Conservation (phyloP, 2,888 invertebrate genomes). For the Drosophila limbata region DNA sequence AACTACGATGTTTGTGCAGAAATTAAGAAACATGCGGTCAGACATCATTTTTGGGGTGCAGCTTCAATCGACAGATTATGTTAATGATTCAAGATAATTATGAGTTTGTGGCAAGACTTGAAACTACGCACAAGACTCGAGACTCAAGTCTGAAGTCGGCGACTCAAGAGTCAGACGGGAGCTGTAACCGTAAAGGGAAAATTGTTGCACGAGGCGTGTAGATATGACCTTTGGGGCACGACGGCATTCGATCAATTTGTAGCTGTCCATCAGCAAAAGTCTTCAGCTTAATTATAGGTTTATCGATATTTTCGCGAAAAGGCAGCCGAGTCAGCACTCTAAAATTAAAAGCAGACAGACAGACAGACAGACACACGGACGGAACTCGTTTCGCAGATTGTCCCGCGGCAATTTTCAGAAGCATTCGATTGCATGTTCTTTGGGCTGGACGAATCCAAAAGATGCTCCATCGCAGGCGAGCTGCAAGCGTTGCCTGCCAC, state of each 20-base stretch:
- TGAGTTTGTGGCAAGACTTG: slow-evolving; percentile 51
- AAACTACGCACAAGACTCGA: slow-evolving; percentile 24
- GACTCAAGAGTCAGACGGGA: slow-evolving; percentile 52
- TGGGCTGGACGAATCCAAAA: slow-evolving; percentile 18
- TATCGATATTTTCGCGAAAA: slow-evolving; percentile 57
- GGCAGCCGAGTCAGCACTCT: slow-evolving; percentile 36
- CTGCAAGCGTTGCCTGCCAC: slow-evolving; percentile 73
- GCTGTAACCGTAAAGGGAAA: slow-evolving; percentile 61
- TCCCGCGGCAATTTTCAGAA: slow-evolving; percentile 80
- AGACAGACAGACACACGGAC: slow-evolving; percentile 7
- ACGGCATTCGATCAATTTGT: slow-evolving; percentile 78
- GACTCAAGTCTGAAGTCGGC: neutral
- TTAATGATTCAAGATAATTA: slow-evolving; percentile 72
- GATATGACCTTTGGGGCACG: slow-evolving; percentile 72
- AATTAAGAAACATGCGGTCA: slow-evolving; percentile 38
- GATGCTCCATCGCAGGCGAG: slow-evolving; percentile 14
- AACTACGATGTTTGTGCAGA: slow-evolving; percentile 22
- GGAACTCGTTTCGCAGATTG: slow-evolving; percentile 67
- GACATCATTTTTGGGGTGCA: slow-evolving; percentile 42
- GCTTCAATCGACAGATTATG: slow-evolving; percentile 71
- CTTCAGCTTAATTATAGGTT: slow-evolving; percentile 78
- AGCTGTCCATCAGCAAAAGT: slow-evolving; percentile 66
- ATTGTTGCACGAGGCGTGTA: slow-evolving; percentile 54
- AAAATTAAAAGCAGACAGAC: slow-evolving; percentile 57
- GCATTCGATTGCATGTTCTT: slow-evolving; percentile 68